phyloP scores from a whole-genome alignment of 37 sponge, comb jelly and placozoan genomes.

The Mnemiopsis leidyi region DNA sequence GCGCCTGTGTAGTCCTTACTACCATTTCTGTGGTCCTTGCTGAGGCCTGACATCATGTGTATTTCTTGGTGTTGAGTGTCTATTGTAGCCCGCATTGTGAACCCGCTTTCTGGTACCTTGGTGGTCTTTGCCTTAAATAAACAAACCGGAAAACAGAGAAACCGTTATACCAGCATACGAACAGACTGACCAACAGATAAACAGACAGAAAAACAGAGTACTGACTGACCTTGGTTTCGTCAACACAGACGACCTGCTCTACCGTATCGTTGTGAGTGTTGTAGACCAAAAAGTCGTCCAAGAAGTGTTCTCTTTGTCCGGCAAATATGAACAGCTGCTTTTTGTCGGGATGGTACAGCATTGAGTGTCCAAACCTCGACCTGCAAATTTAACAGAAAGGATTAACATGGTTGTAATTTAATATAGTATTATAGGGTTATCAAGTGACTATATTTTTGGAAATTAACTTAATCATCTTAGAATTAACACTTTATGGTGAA shows the following conservation, averaged over 20 bases:
- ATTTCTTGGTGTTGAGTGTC: slow-evolving; percentile 68
- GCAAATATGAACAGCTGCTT: not conserved
- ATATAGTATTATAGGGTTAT: too few species aligned
- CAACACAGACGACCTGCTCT: not conserved
- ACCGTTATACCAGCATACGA: too few species aligned
- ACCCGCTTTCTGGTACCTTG: slow-evolving; percentile 67
- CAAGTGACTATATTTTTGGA: too few species aligned
- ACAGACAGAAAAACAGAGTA: too few species aligned
- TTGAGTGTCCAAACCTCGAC: slow-evolving; percentile 14
- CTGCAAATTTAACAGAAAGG: too few species aligned
- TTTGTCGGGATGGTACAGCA: slow-evolving; percentile 40
- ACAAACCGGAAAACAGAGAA: too few species aligned
- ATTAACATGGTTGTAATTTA: too few species aligned
- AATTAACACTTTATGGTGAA: too few species aligned
- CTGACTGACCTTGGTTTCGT: not conserved
- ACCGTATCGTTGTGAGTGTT: slow-evolving; percentile 3
- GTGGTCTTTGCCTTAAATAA: too few species aligned
- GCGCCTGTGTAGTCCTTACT: slow-evolving; percentile 27
- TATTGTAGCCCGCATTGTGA: slow-evolving; percentile 72
- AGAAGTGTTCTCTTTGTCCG: slow-evolving; percentile 41
- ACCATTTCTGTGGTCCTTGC: slow-evolving; percentile 40
- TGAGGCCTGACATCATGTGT: slow-evolving; percentile 46
- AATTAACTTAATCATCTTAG: too few species aligned
- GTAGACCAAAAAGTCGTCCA: slow-evolving; percentile 19
- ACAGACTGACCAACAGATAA: too few species aligned